These are phyloP conservation scores for Austrofundulus limnaeus DNA, from an alignment of 2,113 vertebrate species.

Conservation along the genomic window DNA sequence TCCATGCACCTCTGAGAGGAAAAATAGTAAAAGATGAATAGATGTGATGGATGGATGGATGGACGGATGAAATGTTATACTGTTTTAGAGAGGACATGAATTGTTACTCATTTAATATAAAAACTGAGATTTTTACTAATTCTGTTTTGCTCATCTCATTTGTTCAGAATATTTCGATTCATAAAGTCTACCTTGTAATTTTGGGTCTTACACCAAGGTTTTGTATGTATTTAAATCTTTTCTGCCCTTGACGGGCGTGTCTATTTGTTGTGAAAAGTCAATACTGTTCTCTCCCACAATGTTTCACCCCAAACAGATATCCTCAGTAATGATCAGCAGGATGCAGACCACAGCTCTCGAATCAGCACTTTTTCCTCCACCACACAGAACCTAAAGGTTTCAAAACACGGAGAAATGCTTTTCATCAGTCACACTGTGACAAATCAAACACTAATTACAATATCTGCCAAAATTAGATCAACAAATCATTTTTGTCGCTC, in stretches of 20 bases:
- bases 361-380: constrained; percentile 44
- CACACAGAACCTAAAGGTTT: constrained; percentile 32
- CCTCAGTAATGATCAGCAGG: constrained; percentile 49
- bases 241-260: constrained; percentile 10
- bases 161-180: too few relatives aligned
- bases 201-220: neutral
- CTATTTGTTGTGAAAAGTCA: constrained; percentile 42
- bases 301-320: constrained; percentile 50
- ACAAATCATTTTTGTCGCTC: constrained; percentile 64
- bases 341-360: constrained; percentile 39
- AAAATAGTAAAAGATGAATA: too few relatives aligned
- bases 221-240: neutral
- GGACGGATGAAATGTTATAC: too few relatives aligned
- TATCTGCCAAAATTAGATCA: constrained; percentile 59
- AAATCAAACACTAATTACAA: constrained; percentile 74
- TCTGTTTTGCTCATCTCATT: too few relatives aligned
- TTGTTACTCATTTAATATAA: too few relatives aligned
- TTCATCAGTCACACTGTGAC: constrained; percentile 64
- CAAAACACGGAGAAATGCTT: constrained; percentile 32
- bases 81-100: too few relatives aligned
- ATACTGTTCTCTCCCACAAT: constrained; percentile 35
- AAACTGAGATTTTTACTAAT: too few relatives aligned
- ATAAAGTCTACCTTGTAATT: too few relatives aligned
- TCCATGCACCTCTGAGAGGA: too few relatives aligned
- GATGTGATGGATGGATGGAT: too few relatives aligned